These are phyloP conservation scores for Cephus nigrinus DNA, from an alignment of 2,888 invertebrate genomes.

Conservation along the genomic window DNA sequence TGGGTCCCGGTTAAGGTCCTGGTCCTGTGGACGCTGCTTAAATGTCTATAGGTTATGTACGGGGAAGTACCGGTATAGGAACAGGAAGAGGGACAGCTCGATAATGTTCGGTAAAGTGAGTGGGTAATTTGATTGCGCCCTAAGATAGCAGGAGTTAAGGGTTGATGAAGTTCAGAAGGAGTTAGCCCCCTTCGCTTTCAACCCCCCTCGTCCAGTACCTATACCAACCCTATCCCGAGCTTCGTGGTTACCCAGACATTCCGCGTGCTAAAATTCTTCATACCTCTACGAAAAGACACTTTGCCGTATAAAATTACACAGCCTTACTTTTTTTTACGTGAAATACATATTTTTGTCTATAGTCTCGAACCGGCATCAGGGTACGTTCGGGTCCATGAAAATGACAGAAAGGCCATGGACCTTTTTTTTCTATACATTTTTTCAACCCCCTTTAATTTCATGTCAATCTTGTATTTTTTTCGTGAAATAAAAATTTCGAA, in stretches of 20 bases:
- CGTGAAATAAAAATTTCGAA: no score
- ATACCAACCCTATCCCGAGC: not conserved
- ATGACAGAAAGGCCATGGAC: not conserved
- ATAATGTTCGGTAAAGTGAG: slow-evolving; percentile 61
- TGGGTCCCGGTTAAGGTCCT: not conserved
- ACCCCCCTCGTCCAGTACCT: not conserved
- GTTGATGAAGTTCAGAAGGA: slow-evolving; percentile 57
- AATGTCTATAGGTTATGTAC: not conserved
- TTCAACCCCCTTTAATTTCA: not conserved
- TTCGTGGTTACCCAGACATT: not conserved
- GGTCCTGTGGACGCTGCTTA: not conserved
- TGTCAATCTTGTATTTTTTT: no score
- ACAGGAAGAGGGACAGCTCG: slow-evolving; percentile 36
- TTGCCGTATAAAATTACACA: not conserved
- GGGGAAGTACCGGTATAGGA: not conserved
- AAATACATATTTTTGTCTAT: not conserved
- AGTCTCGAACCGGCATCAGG: not conserved
- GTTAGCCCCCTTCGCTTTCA: slow-evolving; percentile 22
- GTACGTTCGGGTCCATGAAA: not conserved
- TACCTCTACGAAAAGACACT: not conserved
- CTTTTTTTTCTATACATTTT: not conserved
- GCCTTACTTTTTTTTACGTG: not conserved
- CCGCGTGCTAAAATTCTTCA: not conserved
- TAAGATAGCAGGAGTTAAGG: slow-evolving; percentile 54
- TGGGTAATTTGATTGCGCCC: slow-evolving; percentile 59